phyloP scores from a whole-genome alignment of 2,888 invertebrate species.

The Deroplatys truncata region DNA sequence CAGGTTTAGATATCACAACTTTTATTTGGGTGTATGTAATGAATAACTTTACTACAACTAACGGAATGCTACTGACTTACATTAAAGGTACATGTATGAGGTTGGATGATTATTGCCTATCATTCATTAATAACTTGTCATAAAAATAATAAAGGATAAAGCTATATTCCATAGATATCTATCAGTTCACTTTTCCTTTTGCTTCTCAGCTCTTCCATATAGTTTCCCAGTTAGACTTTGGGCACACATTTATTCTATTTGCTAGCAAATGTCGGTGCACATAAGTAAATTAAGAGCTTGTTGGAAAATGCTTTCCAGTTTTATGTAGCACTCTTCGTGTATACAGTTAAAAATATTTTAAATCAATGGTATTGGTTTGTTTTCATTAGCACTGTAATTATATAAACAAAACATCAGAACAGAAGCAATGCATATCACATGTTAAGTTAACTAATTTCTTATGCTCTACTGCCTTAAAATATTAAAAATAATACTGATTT shows the following conservation, averaged over 20 bases:
- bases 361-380: background rate
- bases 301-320: background rate
- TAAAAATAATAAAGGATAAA: background rate
- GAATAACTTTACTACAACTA: background rate
- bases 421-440: background rate
- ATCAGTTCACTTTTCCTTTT: background rate
- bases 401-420: background rate
- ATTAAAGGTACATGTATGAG: background rate
- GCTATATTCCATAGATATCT: background rate
- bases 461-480: background rate
- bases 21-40: background rate
- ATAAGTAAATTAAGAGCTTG: background rate
- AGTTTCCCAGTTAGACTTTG: background rate
- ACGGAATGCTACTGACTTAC: background rate
- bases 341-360: background rate
- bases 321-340: background rate
- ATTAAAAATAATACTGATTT: background rate
- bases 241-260: background rate
- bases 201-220: background rate
- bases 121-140: background rate
- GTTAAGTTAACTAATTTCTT: background rate
- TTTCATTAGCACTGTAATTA: background rate
- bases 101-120: background rate
- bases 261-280: constrained; percentile 1
- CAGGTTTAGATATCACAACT: background rate